phyloP scores from a whole-genome alignment of 2,797 vertebrate genomes.

The Champsocephalus esox region DNA sequence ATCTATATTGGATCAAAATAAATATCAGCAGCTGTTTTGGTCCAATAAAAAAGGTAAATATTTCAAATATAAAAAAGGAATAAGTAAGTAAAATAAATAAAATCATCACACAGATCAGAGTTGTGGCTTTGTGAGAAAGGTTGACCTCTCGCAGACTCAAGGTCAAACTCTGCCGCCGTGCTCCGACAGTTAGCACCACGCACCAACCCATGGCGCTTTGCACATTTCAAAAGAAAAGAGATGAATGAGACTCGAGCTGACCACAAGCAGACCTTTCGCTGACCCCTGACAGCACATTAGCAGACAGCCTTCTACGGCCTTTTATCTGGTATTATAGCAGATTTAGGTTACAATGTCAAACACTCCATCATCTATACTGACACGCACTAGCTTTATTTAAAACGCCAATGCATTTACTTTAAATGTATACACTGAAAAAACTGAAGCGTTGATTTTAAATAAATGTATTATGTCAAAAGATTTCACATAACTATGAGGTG shows the following conservation, averaged over 20 bases:
- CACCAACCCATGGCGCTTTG: constrained; percentile 16
- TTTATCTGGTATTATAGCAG: neutral
- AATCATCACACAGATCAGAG: constrained; percentile 11
- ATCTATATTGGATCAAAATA: constrained; percentile 14
- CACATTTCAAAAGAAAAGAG: constrained; percentile 24
- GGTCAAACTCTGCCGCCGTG: constrained; percentile 35
- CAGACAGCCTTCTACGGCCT: neutral
- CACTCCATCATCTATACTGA: neutral
- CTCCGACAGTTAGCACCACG: constrained; percentile 41
- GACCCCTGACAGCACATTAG: constrained; percentile 40
- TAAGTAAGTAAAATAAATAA: neutral
- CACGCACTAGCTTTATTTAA: neutral
- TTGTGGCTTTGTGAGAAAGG: constrained; percentile 22
- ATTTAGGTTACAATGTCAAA: neutral
- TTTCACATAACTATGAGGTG: no score
- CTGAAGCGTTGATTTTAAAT: no score
- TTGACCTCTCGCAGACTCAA: constrained; percentile 36
- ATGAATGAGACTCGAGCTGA: neutral
- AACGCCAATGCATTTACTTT: neutral
- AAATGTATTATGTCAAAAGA: no score
- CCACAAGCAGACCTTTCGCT: constrained; percentile 35
- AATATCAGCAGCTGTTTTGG: neutral
- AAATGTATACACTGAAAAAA: neutral
- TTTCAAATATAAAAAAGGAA: constrained; percentile 23
- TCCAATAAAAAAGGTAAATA: constrained; percentile 9